A percentile compares a stretch with the other conserved stretches of the same genome.
phyloP scores from a whole-genome alignment of 2,113 vertebrate species.

The Stegastes partitus region DNA sequence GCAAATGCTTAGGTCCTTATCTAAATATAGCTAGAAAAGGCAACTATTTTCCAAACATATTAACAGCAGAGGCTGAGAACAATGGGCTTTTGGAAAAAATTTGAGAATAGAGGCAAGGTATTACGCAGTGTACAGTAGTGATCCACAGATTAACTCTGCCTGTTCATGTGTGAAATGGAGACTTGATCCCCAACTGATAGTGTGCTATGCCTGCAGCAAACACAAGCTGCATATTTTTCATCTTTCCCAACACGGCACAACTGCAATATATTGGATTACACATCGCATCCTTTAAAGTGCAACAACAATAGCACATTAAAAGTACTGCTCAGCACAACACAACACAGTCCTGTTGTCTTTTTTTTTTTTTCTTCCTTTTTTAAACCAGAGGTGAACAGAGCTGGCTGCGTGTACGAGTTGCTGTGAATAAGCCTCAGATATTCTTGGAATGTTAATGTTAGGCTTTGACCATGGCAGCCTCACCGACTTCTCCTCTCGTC shows the following conservation, averaged over 20 bases:
- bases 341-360: slow-evolving; percentile 52
- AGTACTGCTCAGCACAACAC: slow-evolving; percentile 62
- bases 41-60: slow-evolving; percentile 61
- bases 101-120: slow-evolving; percentile 45
- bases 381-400: slow-evolving; percentile 66
- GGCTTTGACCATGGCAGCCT: slow-evolving; percentile 66
- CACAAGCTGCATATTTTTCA: slow-evolving; percentile 73
- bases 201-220: slow-evolving; percentile 74
- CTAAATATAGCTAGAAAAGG: slow-evolving; percentile 53
- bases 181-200: slow-evolving; percentile 84
- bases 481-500: slow-evolving; percentile 54
- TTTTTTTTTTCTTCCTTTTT: slow-evolving; percentile 20
- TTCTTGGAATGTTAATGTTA: slow-evolving; percentile 82
- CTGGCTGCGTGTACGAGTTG: slow-evolving; percentile 59
- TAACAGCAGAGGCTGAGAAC: slow-evolving; percentile 55
- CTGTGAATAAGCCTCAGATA: slow-evolving; percentile 79
- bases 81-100: slow-evolving; percentile 55
- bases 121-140: slow-evolving; percentile 80
- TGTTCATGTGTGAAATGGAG: slow-evolving; percentile 88
- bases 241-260: slow-evolving; percentile 72
- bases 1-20: slow-evolving; percentile 14
- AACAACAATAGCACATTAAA: slow-evolving; percentile 61
- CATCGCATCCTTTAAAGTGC: slow-evolving; percentile 61
- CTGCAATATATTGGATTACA: slow-evolving; percentile 79
- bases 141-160: slow-evolving; percentile 85